Percentiles rank a stretch among this genome's conserved stretches.
Evolutionary conservation across 2,797 vertebrate genomes (phyloP).

Genomic region (Notolepis coatsorum): DNA sequence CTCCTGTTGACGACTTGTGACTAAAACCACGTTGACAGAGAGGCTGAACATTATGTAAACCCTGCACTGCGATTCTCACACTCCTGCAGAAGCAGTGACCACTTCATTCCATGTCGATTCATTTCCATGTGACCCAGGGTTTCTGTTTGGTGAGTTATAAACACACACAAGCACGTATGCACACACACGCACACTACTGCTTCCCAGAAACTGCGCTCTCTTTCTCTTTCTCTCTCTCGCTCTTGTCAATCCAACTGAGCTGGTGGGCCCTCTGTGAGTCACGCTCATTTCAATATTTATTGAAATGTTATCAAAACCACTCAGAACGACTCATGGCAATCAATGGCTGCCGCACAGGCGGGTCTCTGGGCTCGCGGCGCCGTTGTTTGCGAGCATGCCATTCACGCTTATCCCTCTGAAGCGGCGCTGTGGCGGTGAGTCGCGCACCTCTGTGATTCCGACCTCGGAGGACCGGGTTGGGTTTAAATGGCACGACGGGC

Average conservation of each 20-base stretch:
- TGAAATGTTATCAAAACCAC: constrained; percentile 80
- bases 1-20: neutral
- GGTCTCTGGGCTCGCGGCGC: constrained; percentile 26
- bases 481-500: constrained; percentile 50
- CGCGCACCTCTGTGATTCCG: constrained; percentile 61
- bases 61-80: constrained; percentile 2
- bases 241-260: constrained; percentile 54
- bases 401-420: constrained; percentile 48
- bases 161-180: too few species aligned
- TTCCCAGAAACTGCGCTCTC: constrained; percentile 42
- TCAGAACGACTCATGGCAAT: constrained; percentile 70
- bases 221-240: too few species aligned
- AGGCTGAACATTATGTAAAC: constrained; percentile 1
- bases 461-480: constrained; percentile 33
- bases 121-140: constrained; percentile 21
- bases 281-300: constrained; percentile 80
- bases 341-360: constrained; percentile 57
- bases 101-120: neutral
- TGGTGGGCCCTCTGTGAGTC: constrained; percentile 49
- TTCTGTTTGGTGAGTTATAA: constrained; percentile 28
- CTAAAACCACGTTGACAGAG: neutral
- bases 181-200: neutral
- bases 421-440: constrained; percentile 48
- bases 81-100: constrained; percentile 8
- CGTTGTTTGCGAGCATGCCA: constrained; percentile 63